Evolutionary conservation across 1,140 invertebrate species (phyloP).

Genomic region (Nasonia vitripennis): DNA sequence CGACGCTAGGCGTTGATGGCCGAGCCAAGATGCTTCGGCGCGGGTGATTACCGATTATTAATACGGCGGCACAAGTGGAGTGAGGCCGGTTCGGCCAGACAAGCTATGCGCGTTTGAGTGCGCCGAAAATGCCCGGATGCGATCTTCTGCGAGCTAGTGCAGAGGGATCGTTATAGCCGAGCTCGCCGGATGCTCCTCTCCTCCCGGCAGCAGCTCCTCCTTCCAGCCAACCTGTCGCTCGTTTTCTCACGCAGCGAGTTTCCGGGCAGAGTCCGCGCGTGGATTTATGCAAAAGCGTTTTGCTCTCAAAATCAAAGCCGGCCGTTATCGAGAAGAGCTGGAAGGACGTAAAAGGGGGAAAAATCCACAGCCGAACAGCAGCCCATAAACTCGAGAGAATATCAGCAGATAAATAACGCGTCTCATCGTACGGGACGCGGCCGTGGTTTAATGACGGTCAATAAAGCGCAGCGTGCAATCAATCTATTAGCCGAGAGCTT

Average conservation of each 20-base stretch:
- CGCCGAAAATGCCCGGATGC: no score
- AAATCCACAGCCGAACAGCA: background rate
- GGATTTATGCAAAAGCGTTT: constrained; percentile 5
- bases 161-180: constrained; percentile 1
- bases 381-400: no score
- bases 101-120: no score
- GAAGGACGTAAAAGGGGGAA: background rate
- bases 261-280: background rate
- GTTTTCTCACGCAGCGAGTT: constrained; percentile 3
- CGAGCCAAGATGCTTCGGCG: no score
- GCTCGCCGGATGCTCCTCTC: constrained; percentile 8
- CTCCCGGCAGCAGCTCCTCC: background rate
- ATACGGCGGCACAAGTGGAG: background rate
- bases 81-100: background rate
- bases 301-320: background rate
- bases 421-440: background rate
- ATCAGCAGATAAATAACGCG: constrained; percentile 1
- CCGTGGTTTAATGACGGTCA: constrained; percentile 47
- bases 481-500: constrained; percentile 54
- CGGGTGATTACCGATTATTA: background rate
- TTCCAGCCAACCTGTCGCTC: constrained; percentile 33
- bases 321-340: background rate
- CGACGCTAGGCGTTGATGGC: no score
- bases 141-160: background rate
- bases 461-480: constrained; percentile 54